Conservation (phyloP, 1,140 invertebrate genomes). For the Calephelis virginiensis region DNA sequence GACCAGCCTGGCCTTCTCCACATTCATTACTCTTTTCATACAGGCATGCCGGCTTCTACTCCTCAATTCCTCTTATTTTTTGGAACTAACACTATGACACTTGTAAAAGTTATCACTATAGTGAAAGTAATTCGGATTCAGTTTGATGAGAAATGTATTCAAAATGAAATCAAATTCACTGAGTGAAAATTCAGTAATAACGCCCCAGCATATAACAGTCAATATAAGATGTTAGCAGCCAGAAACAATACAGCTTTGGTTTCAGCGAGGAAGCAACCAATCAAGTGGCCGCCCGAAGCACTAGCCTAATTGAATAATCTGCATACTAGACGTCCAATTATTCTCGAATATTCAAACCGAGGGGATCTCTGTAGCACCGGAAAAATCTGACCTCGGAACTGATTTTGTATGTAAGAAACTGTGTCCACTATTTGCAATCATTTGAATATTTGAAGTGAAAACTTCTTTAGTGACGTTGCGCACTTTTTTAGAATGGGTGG, state of each 20-base stretch:
- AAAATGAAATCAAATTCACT: too few species aligned
- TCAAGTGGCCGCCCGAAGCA: conserved; percentile 36
- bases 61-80: too few species aligned
- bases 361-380: conserved; percentile 32
- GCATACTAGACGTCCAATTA: conserved; percentile 47
- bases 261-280: conserved; percentile 42
- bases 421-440: not conserved
- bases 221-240: conserved; percentile 7
- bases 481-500: too few species aligned
- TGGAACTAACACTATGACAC: too few species aligned
- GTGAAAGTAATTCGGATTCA: too few species aligned
- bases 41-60: too few species aligned
- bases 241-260: conserved; percentile 37
- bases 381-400: conserved; percentile 34
- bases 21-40: too few species aligned
- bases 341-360: conserved; percentile 35
- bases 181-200: not conserved
- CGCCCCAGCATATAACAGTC: conserved; percentile 7
- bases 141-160: too few species aligned
- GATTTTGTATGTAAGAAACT: not conserved
- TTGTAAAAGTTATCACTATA: too few species aligned
- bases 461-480: too few species aligned
- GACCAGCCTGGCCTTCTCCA: too few species aligned
- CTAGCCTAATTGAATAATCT: conserved; percentile 50
- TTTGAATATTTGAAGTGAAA: not conserved